Evolutionary conservation across 2,888 invertebrate species (phyloP).

Genomic region (Carterocephalus palaemon): DNA sequence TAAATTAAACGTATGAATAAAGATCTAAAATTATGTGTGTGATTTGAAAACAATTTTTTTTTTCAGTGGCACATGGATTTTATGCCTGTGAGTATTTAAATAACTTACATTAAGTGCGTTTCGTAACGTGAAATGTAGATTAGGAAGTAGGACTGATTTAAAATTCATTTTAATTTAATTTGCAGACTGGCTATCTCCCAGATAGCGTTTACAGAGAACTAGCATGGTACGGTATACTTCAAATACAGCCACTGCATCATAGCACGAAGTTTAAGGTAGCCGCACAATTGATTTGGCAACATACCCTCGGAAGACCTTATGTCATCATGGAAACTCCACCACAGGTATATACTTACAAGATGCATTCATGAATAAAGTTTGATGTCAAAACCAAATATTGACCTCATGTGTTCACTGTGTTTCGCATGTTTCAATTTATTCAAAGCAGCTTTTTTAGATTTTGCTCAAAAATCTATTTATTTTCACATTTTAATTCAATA

Average conservation of each 20-base stretch:
- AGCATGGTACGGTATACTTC: conserved; percentile 73
- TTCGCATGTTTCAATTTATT: not conserved
- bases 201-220: conserved; percentile 70
- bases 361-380: too few relatives aligned
- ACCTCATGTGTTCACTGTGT: not conserved
- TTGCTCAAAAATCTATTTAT: too few relatives aligned
- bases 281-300: conserved; percentile 71
- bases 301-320: conserved; percentile 68
- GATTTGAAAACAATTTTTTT: conserved; percentile 24
- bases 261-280: conserved; percentile 68
- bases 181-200: conserved; percentile 67
- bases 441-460: not conserved
- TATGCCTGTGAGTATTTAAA: conserved; percentile 57
- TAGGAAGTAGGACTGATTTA: not conserved
- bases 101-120: not conserved
- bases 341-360: conserved; percentile 49
- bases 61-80: conserved; percentile 74
- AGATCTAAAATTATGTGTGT: not conserved
- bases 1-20: conserved; percentile 5
- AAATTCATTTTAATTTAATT: not conserved
- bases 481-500: too few relatives aligned
- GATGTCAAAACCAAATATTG: too few relatives aligned
- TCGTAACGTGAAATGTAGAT: not conserved
- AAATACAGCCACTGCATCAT: conserved; percentile 68
- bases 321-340: conserved; percentile 71